These are phyloP conservation scores for Lobophora halterata DNA, from an alignment of 2,888 invertebrate species.

Conservation along the genomic window DNA sequence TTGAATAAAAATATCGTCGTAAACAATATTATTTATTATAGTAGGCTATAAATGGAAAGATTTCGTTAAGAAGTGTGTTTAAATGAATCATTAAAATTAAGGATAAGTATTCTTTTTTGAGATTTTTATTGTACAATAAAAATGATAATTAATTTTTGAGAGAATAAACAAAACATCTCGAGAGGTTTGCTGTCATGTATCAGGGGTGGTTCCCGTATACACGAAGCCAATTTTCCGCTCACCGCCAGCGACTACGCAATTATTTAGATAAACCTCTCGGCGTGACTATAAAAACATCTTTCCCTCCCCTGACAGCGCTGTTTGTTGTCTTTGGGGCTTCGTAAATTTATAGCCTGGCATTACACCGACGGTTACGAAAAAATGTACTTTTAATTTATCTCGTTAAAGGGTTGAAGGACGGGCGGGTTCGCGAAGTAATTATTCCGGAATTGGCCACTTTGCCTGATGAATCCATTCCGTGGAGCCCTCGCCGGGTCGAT, in stretches of 20 bases:
- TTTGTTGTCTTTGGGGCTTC: conserved; percentile 80
- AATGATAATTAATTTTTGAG: neutral
- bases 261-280: conserved; percentile 81
- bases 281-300: conserved; percentile 80
- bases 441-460: conserved; percentile 80
- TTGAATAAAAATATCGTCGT: conserved; percentile 48
- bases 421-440: conserved; percentile 77
- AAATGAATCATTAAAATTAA: conserved; percentile 27
- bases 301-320: conserved; percentile 65
- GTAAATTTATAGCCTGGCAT: conserved; percentile 75
- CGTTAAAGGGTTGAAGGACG: conserved; percentile 81
- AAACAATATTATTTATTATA: conserved; percentile 44
- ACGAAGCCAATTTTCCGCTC: conserved; percentile 79
- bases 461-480: conserved; percentile 76
- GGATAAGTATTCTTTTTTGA: too few relatives aligned
- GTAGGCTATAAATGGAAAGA: conserved; percentile 33
- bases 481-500: conserved; percentile 65
- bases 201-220: conserved; percentile 38
- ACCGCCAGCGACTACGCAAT: conserved; percentile 78
- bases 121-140: too few relatives aligned
- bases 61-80: conserved; percentile 21
- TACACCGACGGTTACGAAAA: conserved; percentile 76
- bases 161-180: conserved; percentile 12
- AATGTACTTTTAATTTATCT: conserved; percentile 81
- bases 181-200: conserved; percentile 16